Conservation (phyloP, 2,888 invertebrate genomes). For the Onthophagus sagittarius region DNA sequence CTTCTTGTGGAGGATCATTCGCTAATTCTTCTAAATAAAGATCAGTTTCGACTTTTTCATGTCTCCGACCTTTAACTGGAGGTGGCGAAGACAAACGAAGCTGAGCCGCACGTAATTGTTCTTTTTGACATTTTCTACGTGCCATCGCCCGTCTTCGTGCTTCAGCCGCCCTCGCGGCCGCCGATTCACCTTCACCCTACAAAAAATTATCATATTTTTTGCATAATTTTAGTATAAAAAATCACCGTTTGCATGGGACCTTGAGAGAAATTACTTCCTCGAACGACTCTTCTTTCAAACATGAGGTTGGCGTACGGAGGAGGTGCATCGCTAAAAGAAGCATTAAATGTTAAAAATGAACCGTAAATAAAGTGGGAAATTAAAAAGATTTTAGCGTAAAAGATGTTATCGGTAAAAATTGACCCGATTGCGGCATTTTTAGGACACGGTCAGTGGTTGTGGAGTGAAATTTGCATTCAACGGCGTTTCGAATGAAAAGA, state of each 20-base stretch:
- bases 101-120: slow-evolving; percentile 49
- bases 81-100: slow-evolving; percentile 69
- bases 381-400: neutral
- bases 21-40: slow-evolving; percentile 80
- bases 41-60: slow-evolving; percentile 88
- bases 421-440: neutral
- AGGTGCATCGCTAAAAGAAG: slow-evolving; percentile 47
- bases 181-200: slow-evolving; percentile 53
- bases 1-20: slow-evolving; percentile 70
- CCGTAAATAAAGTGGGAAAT: neutral
- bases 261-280: slow-evolving; percentile 75
- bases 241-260: slow-evolving; percentile 45
- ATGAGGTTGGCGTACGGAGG: slow-evolving; percentile 76
- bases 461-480: neutral
- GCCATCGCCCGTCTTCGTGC: slow-evolving; percentile 70
- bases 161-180: slow-evolving; percentile 57
- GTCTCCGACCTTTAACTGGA: slow-evolving; percentile 76
- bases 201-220: slow-evolving; percentile 13
- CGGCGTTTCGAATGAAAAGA: neutral
- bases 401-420: neutral
- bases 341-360: no score
- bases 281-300: slow-evolving; percentile 82
- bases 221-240: neutral
- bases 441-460: neutral
- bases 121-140: slow-evolving; percentile 64